Evolutionary conservation across 37 sponge, comb jelly and placozoan genomes (phyloP).

Genomic region (Sycon ciliatum): DNA sequence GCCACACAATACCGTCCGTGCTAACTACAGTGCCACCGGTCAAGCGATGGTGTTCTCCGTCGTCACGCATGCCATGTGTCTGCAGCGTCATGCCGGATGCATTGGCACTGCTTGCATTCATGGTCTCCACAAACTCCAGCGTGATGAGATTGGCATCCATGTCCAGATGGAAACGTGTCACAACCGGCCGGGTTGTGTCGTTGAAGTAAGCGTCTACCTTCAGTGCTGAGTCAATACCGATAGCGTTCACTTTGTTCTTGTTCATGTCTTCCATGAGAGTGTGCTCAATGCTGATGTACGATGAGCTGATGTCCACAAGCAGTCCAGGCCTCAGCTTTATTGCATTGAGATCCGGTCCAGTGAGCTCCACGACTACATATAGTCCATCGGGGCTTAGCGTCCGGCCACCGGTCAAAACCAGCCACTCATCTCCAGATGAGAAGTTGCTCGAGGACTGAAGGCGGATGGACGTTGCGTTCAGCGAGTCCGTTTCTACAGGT

Average conservation of each 20-base stretch:
- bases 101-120: constrained; percentile 63
- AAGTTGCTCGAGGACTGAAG: background rate
- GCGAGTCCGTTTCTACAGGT: constrained; percentile 47
- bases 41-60: constrained; percentile 14
- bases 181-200: constrained; percentile 61
- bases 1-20: constrained; percentile 14
- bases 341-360: constrained; percentile 68
- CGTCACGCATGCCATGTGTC: background rate
- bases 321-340: constrained; percentile 51
- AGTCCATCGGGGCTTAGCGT: constrained; percentile 64
- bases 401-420: constrained; percentile 45
- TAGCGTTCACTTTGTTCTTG: constrained; percentile 40
- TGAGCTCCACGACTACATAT: constrained; percentile 41
- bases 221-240: constrained; percentile 17
- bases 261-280: constrained; percentile 67
- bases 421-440: background rate
- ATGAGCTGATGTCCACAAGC: constrained; percentile 37
- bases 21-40: constrained; percentile 52
- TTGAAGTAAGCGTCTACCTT: constrained; percentile 36
- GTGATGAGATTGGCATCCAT: constrained; percentile 59
- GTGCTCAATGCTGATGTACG: constrained; percentile 40
- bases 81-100: constrained; percentile 67
- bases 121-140: constrained; percentile 69
- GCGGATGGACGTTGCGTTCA: constrained; percentile 11
- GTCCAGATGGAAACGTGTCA: constrained; percentile 65